These are phyloP conservation scores for Drosophila ficusphila DNA, from an alignment of 1,140 invertebrate genomes.

Conservation along the genomic window DNA sequence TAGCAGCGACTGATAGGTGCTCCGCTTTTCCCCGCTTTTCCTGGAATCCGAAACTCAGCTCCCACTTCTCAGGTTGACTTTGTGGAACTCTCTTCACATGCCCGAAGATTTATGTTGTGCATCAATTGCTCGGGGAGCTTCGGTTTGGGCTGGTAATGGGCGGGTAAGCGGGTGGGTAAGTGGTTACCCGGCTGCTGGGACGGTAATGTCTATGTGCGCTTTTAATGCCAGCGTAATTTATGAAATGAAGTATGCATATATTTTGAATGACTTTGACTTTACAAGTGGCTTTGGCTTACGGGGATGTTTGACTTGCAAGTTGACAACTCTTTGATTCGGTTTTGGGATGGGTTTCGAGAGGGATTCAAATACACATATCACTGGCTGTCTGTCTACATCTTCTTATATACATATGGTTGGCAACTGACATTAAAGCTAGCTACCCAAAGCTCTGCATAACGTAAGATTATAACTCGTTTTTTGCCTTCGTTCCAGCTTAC, in stretches of 20 bases:
- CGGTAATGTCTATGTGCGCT: conserved; percentile 57
- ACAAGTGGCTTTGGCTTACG: conserved; percentile 24
- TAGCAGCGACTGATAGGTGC: conserved; percentile 60
- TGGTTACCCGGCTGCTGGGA: conserved; percentile 10
- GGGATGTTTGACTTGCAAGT: conserved; percentile 34
- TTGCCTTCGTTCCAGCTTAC: too few species aligned
- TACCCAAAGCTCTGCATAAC: too few species aligned
- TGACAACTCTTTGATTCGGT: conserved; percentile 38
- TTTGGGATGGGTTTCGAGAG: neutral
- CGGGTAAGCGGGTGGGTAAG: neutral
- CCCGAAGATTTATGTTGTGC: conserved; percentile 76
- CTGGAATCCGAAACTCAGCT: conserved; percentile 18
- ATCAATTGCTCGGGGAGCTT: conserved; percentile 67
- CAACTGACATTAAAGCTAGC: too few species aligned
- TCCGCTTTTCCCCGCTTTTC: neutral
- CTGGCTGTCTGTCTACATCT: conserved; percentile 9
- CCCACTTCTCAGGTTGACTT: conserved; percentile 61
- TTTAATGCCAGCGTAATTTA: conserved; percentile 77
- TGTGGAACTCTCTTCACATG: conserved; percentile 53
- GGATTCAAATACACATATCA: neutral
- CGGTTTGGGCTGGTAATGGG: conserved; percentile 2
- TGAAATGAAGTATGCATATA: conserved; percentile 76
- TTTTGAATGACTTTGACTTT: conserved; percentile 53
- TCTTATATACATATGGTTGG: too few species aligned
- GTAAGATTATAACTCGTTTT: too few species aligned